These are phyloP conservation scores for Archocentrus centrarchus DNA, from an alignment of 2,113 vertebrate genomes.

Conservation along the genomic window DNA sequence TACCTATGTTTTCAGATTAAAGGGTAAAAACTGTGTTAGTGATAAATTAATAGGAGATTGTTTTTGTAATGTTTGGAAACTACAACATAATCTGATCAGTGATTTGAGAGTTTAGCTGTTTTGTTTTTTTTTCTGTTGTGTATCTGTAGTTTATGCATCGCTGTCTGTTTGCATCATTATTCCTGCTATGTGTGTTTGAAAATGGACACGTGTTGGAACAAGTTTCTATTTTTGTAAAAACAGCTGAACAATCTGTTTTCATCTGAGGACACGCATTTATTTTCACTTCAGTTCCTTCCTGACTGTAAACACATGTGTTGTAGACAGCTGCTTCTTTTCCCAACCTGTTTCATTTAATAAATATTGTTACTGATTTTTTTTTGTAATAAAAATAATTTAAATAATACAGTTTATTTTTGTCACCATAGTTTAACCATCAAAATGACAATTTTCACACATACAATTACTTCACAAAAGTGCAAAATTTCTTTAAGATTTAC, in stretches of 20 bases:
- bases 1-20: too few species aligned
- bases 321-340: background rate
- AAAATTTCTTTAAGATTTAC: background rate
- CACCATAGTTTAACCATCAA: background rate
- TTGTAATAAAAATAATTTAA: too few species aligned
- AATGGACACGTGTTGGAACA: background rate
- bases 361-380: accelerated
- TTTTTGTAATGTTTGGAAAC: background rate
- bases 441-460: background rate
- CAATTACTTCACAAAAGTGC: background rate
- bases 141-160: background rate
- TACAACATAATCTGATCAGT: background rate
- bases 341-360: background rate
- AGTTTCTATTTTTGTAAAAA: background rate
- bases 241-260: background rate
- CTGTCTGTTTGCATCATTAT: background rate
- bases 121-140: background rate
- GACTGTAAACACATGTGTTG: accelerated
- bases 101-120: background rate
- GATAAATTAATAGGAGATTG: background rate
- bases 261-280: background rate
- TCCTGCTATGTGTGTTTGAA: background rate
- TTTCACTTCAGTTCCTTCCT: accelerated
- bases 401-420: background rate
- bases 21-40: background rate